A percentile compares a stretch with the other conserved stretches of the same genome.
Evolutionary conservation across 2,797 vertebrate species (phyloP).

Genomic region (Xiphorhynchus erythropygius): DNA sequence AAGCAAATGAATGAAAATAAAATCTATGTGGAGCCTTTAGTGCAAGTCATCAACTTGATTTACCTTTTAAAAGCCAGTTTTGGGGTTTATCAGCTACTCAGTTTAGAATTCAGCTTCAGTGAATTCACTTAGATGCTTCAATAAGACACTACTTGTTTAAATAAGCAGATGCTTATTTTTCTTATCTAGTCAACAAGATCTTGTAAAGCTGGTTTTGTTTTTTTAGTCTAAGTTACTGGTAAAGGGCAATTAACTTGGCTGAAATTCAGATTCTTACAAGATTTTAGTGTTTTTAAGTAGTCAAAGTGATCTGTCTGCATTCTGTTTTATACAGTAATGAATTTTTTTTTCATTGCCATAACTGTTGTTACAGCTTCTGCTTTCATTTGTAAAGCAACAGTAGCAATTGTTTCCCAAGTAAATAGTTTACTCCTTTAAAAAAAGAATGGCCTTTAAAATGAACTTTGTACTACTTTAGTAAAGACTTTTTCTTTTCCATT

Average conservation of each 20-base stretch:
- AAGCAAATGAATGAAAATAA: background rate
- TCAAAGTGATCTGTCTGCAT: background rate
- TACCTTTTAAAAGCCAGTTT: background rate
- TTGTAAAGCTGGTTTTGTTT: background rate
- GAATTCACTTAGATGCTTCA: background rate
- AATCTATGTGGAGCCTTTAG: background rate
- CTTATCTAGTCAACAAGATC: background rate
- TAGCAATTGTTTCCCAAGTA: background rate
- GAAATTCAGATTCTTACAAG: background rate
- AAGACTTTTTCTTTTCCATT: conserved; percentile 42
- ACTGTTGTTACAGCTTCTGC: background rate
- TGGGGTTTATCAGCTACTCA: background rate
- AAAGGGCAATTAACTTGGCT: background rate
- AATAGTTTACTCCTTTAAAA: conserved; percentile 17
- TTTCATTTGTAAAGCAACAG: conserved; percentile 21
- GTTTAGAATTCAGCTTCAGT: background rate
- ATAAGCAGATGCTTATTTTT: background rate
- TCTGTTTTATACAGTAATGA: background rate
- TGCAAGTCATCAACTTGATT: background rate
- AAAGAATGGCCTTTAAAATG: background rate
- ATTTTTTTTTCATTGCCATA: background rate
- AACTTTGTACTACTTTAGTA: conserved; percentile 35
- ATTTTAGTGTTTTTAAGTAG: background rate
- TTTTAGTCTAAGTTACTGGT: background rate
- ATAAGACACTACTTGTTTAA: background rate